Percentiles rank a stretch among this genome's conserved stretches.
Evolutionary conservation across 2,888 invertebrate genomes (phyloP).

Genomic region (Pedicia rivosa): DNA sequence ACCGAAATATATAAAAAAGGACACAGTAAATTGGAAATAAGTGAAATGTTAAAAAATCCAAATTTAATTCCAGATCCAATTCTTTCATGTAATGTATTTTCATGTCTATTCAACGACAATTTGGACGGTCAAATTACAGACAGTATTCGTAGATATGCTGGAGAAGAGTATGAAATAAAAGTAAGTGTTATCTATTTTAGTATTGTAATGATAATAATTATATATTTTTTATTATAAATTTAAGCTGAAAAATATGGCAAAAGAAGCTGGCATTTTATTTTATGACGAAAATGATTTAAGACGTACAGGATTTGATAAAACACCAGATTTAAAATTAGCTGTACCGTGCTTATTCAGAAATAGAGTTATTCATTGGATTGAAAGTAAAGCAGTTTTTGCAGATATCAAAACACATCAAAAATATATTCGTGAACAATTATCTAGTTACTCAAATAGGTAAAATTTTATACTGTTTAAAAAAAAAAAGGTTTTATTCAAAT

Average conservation of each 20-base stretch:
- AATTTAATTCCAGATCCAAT: slow-evolving; percentile 21
- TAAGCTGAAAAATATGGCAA: slow-evolving; percentile 23
- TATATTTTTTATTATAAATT: slow-evolving; percentile 2
- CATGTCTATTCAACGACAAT: slow-evolving; percentile 69
- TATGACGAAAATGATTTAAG: slow-evolving; percentile 66
- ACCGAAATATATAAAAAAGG: slow-evolving; percentile 20
- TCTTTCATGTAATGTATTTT: slow-evolving; percentile 23
- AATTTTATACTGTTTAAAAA: background rate
- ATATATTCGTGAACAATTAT: slow-evolving; percentile 69
- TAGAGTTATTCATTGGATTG: slow-evolving; percentile 84
- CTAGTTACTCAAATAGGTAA: slow-evolving; percentile 70
- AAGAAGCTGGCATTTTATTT: slow-evolving; percentile 41
- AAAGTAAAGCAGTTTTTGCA: slow-evolving; percentile 92
- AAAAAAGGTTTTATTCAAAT: background rate
- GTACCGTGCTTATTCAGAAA: slow-evolving; percentile 76
- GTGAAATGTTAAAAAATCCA: slow-evolving; percentile 22
- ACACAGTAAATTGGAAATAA: slow-evolving; percentile 17
- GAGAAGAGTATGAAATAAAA: slow-evolving; percentile 72
- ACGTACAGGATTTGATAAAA: slow-evolving; percentile 79
- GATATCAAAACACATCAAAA: slow-evolving; percentile 64
- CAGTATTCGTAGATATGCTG: slow-evolving; percentile 59
- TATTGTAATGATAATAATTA: background rate
- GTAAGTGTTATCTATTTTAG: slow-evolving; percentile 34
- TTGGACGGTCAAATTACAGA: slow-evolving; percentile 72
- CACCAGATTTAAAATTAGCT: slow-evolving; percentile 83